Percentiles rank a stretch among this genome's conserved stretches.
phyloP scores from a whole-genome alignment of 35 echinoderm and acorn worm genomes.

The Holothuria glaberrima region DNA sequence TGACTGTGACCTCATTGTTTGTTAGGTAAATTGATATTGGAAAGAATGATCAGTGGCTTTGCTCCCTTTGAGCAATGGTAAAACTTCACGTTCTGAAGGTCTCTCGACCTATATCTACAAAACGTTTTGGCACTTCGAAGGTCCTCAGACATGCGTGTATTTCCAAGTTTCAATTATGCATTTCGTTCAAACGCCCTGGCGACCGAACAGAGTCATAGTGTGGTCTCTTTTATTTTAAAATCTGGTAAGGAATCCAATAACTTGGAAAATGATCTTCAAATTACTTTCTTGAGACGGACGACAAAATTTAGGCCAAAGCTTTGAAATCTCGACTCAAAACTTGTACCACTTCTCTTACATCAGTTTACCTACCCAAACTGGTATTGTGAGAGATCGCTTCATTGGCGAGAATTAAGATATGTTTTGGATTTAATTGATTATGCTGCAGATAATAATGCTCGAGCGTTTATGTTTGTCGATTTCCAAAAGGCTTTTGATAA shows the following conservation, averaged over 20 bases:
- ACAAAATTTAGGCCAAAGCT: neutral
- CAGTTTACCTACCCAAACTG: neutral
- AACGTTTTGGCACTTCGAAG: neutral
- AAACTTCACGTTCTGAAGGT: slow-evolving; percentile 9
- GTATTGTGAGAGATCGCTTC: neutral
- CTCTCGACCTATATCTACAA: neutral
- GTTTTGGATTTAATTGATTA: slow-evolving; percentile 16
- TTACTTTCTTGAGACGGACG: neutral
- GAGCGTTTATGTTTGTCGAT: neutral
- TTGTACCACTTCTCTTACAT: neutral
- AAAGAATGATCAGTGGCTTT: neutral
- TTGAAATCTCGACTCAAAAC: neutral
- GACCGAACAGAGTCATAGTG: neutral
- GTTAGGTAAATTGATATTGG: neutral
- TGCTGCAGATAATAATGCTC: neutral
- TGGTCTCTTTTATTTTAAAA: neutral
- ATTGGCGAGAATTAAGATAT: slow-evolving; percentile 14
- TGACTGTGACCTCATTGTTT: neutral
- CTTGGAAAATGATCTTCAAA: neutral
- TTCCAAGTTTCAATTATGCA: neutral
- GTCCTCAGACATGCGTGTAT: neutral
- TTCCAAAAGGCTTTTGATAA: too few relatives aligned
- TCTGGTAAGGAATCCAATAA: neutral
- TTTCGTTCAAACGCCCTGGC: neutral
- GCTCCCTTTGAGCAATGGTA: neutral